Evolutionary conservation across 2,888 invertebrate species (phyloP).

Genomic region (Chirona hameri): DNA sequence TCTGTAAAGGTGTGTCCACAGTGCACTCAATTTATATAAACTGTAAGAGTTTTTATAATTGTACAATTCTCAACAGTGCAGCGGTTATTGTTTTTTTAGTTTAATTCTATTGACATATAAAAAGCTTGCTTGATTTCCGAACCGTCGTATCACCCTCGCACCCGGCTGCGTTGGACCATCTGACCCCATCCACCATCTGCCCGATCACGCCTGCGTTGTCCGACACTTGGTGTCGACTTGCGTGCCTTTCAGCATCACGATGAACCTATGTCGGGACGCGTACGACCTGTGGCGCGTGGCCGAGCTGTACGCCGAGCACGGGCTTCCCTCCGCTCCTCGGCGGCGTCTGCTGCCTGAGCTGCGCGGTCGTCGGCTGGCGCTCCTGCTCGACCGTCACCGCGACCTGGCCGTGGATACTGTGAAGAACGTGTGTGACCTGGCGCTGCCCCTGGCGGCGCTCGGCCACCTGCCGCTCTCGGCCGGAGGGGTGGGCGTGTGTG

Average conservation of each 20-base stretch:
- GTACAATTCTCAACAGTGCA: too few relatives aligned
- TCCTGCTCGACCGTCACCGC: constrained; percentile 48
- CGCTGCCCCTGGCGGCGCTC: constrained; percentile 76
- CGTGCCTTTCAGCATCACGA: background rate
- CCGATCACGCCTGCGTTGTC: too few relatives aligned
- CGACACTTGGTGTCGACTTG: too few relatives aligned
- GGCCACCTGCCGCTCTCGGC: constrained; percentile 74
- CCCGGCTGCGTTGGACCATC: too few relatives aligned
- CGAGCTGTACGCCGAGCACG: background rate
- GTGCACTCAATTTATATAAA: too few relatives aligned
- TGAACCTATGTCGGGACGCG: constrained; percentile 3
- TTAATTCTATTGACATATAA: too few relatives aligned
- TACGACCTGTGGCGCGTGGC: constrained; percentile 10
- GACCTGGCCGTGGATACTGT: constrained; percentile 74
- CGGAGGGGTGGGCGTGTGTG: constrained; percentile 69
- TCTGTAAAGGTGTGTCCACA: too few relatives aligned
- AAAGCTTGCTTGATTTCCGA: too few relatives aligned
- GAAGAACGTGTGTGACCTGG: constrained; percentile 81
- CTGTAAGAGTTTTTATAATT: too few relatives aligned
- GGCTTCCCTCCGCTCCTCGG: background rate
- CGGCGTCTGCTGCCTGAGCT: background rate
- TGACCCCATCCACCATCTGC: too few relatives aligned
- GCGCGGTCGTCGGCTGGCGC: background rate
- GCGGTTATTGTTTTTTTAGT: too few relatives aligned
- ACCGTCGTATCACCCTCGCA: too few relatives aligned